Evolutionary conservation across 2,797 vertebrate species (phyloP), one percentile per base, ranked within the genome.

Genomic region (Cryptoprocta ferox): DNA sequence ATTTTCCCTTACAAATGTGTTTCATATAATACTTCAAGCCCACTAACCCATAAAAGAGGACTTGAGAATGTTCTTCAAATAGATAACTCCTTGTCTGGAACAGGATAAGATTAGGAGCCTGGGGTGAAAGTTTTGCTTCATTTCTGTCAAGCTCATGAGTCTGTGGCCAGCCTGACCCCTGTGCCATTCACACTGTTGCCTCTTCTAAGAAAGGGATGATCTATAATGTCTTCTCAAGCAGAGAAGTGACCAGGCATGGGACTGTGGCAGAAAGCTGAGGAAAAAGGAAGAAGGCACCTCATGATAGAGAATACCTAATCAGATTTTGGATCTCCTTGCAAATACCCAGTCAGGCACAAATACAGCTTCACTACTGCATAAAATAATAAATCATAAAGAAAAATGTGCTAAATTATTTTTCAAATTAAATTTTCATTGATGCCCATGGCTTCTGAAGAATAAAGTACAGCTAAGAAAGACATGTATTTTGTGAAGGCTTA

Each of bases 381-480:
- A 70, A 79, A 70, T 35, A 56, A 28, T 92, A 76, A 45, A 61
- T 89, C 73, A 61, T 78, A 73, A 39, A 73, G 66, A 92, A 95
- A 65, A 95, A 95, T 35, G 32, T 30, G 48, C 16, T 92, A 6
- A 50, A 10, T 48, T 85, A 87, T 76, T 83, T 63, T 24, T 68
- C 48, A 95, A 76, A 98, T 98, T 63, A 95, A 94, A 83, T 97
- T 85, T 95, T 80, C 70, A 83, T 50, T 1, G 95, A 96, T 96
- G 91, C 63, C 76, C 10, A 53, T 91, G 71, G n/a, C 94, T 98
- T 97, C 91, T 97, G 97, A 97, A 79, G 80, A 95, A 86, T 8
- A 42, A 71, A 93, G 91, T 94, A 35, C 37, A 97, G 93, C 59
- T n/a, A 78, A 30, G 32, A 13, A 79, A 80, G 71, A 63, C 10